Evolutionary conservation across 1,140 invertebrate genomes (phyloP), one percentile per base, ranked within the genome.

Genomic region (Ruditapes philippinarum): DNA sequence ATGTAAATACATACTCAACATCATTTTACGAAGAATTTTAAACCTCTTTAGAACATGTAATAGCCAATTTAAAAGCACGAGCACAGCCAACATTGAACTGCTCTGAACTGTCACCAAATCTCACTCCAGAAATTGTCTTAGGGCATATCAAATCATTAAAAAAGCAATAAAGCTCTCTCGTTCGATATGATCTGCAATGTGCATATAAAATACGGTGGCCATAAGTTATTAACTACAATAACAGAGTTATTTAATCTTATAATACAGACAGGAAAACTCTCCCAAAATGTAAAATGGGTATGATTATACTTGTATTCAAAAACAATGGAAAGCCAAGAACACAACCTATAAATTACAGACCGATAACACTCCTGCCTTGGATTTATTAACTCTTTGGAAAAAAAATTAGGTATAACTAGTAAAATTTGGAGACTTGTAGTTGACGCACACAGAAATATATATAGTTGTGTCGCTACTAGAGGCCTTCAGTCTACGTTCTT

Each of bases 391-490:
- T 33, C 7, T 68, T 68, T 22, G 65, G 33, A 68, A 68, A 28
- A 11, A 25, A 31, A 19, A 5, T 33, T 11, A 2, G 33, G 11
- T 11, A 11, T 68, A 36, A 12, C 9, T 4, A 38, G 70, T 2
- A 74, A 38, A 74, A 11, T 74, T 9, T 74, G 70, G 70, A 28
- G 14, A 5, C 33, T 45, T 5, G 11, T 74, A 5, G 36, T 74
- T 40, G 70, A 74, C 22, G 70, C 70, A 4, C 70, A 74, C 42
- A 19, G 36, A 42, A 17, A 74, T 25, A 74, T 74, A 38, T 74
- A 3, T 2, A 40, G 36, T n/a, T 74, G 38, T 40, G 70, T 74
- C 5, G 22, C 14, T 9, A 25, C 28, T 5, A 42, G 42, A 11
- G n/a, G 38, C 7, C 1, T 74, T 9, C 33, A 28, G 33, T 74